phyloP scores from a whole-genome alignment of 2,113 vertebrate genomes.

The Hippocampus zosterae region DNA sequence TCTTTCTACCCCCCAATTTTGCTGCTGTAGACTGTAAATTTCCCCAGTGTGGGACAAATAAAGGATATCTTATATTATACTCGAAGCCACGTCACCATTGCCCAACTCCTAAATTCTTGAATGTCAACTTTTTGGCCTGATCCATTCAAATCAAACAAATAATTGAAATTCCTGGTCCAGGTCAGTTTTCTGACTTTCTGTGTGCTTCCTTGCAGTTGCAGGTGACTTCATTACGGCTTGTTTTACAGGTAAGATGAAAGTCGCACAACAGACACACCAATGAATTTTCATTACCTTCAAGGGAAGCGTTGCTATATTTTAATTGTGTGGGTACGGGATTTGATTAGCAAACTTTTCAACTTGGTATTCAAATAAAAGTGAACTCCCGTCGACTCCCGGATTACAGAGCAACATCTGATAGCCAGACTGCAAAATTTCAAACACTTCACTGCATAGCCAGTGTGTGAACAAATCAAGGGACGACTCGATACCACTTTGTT shows the following conservation, averaged over 20 bases:
- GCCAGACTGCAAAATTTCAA: not conserved
- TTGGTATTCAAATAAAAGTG: slow-evolving; percentile 5
- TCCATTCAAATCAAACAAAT: no score
- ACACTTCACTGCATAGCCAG: not conserved
- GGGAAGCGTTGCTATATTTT: not conserved
- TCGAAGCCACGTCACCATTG: no score
- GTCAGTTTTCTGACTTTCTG: not conserved
- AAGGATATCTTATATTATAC: no score
- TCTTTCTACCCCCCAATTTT: no score
- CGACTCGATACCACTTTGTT: no score
- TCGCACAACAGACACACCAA: not conserved
- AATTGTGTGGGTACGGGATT: not conserved
- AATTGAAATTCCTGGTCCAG: not conserved
- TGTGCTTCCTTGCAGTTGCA: not conserved
- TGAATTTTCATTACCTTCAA: not conserved
- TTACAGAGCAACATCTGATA: not conserved
- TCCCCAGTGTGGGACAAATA: no score
- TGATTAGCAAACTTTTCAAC: not conserved
- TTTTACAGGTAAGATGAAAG: not conserved
- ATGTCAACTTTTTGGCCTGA: not conserved
- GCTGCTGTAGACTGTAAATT: no score
- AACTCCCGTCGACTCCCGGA: not conserved
- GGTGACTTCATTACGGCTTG: not conserved
- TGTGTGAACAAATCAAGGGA: not conserved
- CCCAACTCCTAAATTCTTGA: not conserved